Evolutionary conservation across 2,888 invertebrate species (phyloP), one percentile per base, ranked within the genome.

Genomic region (Pimpla rufipes): DNA sequence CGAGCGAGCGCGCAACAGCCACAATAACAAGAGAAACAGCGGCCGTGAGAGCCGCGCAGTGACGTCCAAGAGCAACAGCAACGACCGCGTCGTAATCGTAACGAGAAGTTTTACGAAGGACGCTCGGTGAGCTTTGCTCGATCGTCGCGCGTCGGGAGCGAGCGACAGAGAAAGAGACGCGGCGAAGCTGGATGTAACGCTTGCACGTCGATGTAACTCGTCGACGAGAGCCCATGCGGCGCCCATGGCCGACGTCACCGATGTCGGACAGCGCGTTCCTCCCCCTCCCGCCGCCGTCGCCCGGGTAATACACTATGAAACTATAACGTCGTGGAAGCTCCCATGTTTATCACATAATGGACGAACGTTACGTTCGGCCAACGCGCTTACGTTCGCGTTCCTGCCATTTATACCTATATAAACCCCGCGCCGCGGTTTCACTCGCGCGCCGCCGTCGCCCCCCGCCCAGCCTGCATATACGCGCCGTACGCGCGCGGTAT

Each of bases 21-120:
- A n/a, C 21, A 57, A 55, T 47, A 52, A 50, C 40, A 76, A 40
- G n/a, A 68, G 42, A 79, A 83, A 88, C 78, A 79, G 79, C 79
- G 81, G 83, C 82, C 81, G 84, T 66, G 29, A 67, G n/a, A n/a
- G n/a, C n/a, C n/a, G n/a, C n/a, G 62, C 37, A 47, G 73, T 68
- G 82, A 64, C 18, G 79, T 45, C 73, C n/a, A 75, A 77, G 74
- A 83, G 85, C 77, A 85, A 77, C 85, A 79, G 84, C 88, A 88
- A 88, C 86, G 88, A 87, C 87, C 88, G 85, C 87, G 88, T 90
- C 89, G 88, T 90, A 92, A 92, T 90, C 89, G 89, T 90, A 91
- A 92, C 90, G 88, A 87, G 83, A 85, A 83, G 87, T 91, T 91
- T 92, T 90, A 91, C 90, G 89, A 84, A 37, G 50, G 23, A 50